phyloP scores from a whole-genome alignment of 2,888 invertebrate genomes.

The Campopleginae sp. region DNA sequence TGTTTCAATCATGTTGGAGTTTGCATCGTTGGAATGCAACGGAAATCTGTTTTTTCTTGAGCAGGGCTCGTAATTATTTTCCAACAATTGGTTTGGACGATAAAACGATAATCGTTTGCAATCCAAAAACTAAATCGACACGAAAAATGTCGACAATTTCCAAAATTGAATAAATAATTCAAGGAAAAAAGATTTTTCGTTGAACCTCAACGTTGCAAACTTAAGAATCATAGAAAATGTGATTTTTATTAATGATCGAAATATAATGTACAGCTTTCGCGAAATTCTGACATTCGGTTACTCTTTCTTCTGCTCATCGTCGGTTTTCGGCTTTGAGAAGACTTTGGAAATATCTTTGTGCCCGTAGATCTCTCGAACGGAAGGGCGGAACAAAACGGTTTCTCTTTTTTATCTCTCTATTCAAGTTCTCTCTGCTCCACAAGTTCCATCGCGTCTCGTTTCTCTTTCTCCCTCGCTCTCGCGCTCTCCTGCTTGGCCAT shows the following conservation, averaged over 20 bases:
- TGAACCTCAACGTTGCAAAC: too few relatives aligned
- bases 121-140: too few relatives aligned
- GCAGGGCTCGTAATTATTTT: too few relatives aligned
- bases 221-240: too few relatives aligned
- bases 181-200: too few relatives aligned
- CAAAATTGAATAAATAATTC: too few relatives aligned
- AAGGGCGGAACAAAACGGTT: slow-evolving; percentile 54
- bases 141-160: too few relatives aligned
- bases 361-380: slow-evolving; percentile 39
- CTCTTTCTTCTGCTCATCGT: background rate
- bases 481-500: slow-evolving; percentile 25
- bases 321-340: background rate
- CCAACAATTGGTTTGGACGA: too few relatives aligned
- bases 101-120: too few relatives aligned
- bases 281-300: background rate
- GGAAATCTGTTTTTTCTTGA: too few relatives aligned
- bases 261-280: background rate
- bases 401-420: slow-evolving; percentile 31
- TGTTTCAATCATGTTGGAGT: too few relatives aligned
- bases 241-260: background rate
- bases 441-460: background rate
- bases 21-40: too few relatives aligned
- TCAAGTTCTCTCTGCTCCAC: slow-evolving; percentile 1
- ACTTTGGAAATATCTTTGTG: background rate
- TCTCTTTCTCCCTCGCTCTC: background rate